These are phyloP conservation scores for Sciurus vulgaris DNA, from an alignment of 2,797 vertebrate genomes.

Conservation along the genomic window DNA sequence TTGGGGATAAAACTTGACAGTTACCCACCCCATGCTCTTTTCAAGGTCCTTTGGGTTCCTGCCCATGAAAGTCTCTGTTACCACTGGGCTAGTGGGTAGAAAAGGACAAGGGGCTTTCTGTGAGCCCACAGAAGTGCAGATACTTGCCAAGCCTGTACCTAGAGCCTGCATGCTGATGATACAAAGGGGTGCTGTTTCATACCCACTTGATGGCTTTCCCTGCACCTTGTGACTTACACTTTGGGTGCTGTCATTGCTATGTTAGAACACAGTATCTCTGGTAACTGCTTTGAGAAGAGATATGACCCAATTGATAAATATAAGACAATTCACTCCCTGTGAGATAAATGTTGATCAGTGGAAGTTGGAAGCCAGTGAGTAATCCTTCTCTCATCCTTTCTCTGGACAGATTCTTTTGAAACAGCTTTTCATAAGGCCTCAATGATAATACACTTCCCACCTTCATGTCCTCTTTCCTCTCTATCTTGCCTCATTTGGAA, in stretches of 20 bases:
- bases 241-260: not conserved
- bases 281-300: not conserved
- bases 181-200: not conserved
- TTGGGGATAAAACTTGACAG: not conserved
- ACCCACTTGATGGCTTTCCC: not conserved
- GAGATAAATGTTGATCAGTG: not conserved
- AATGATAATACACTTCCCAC: not conserved
- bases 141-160: not conserved
- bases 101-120: not conserved
- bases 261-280: not conserved
- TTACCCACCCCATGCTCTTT: not conserved
- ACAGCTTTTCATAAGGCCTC: not conserved
- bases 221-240: not conserved
- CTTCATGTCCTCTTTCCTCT: not conserved
- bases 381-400: not conserved
- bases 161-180: not conserved
- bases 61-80: not conserved
- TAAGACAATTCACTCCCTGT: accelerated
- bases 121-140: not conserved
- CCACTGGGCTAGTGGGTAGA: too few species aligned
- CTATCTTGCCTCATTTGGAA: not conserved
- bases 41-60: not conserved
- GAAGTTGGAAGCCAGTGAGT: not conserved
- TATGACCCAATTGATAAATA: accelerated
- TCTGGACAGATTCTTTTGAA: not conserved